Conservation (phyloP, 1,140 invertebrate genomes). For the Ceratitis capitata region DNA sequence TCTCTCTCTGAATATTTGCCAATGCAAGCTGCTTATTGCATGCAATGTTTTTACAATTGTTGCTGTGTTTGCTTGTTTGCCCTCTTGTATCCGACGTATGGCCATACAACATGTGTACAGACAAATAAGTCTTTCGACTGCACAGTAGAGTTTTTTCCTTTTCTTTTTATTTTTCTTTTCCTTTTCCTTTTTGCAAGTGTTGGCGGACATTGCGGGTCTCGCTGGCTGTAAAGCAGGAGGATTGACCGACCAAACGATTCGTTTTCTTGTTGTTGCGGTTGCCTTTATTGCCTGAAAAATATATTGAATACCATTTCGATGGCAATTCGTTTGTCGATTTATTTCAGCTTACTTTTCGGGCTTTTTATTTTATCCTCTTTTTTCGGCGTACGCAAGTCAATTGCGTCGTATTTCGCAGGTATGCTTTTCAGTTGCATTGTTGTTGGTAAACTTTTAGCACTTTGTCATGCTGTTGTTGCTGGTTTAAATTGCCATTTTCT, state of each 20-base stretch:
- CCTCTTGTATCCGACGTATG: background rate
- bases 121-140: conserved; percentile 6
- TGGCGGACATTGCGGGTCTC: background rate
- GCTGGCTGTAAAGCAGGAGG: background rate
- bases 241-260: background rate
- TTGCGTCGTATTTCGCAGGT: background rate
- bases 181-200: background rate
- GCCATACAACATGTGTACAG: background rate
- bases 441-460: background rate
- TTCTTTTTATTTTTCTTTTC: background rate
- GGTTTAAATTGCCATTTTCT: background rate
- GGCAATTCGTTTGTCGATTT: background rate
- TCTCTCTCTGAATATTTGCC: background rate
- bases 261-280: background rate
- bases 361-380: background rate
- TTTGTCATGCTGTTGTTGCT: background rate
- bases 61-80: background rate
- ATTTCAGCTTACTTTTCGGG: background rate
- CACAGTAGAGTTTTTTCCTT: background rate
- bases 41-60: background rate
- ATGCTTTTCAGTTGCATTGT: background rate
- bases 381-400: no score
- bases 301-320: background rate
- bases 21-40: background rate
- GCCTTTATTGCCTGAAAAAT: background rate